Conservation (phyloP, 1,140 invertebrate genomes). For the Diplogasteroides magnus region DNA sequence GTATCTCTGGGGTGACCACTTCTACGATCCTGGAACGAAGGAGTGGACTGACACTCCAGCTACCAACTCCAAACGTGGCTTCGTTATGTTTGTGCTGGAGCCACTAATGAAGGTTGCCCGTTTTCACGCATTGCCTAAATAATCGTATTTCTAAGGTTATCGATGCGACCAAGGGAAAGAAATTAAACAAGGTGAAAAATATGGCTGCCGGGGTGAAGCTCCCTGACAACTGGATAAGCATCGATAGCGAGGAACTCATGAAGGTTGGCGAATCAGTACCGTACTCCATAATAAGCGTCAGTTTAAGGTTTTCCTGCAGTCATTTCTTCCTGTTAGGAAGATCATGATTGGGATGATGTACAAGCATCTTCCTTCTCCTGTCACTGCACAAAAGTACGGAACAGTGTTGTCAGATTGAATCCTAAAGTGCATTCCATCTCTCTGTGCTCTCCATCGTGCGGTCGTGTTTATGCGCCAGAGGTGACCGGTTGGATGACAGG, state of each 20-base stretch:
- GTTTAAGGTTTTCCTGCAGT: constrained; percentile 84
- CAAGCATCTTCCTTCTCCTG: constrained; percentile 96
- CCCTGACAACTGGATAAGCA: constrained; percentile 87
- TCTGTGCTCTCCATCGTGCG: too few species aligned
- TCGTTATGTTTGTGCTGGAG: constrained; percentile 95
- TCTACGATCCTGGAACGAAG: constrained; percentile 93
- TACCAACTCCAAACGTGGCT: constrained; percentile 80
- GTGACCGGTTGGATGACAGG: too few species aligned
- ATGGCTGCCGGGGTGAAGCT: constrained; percentile 81
- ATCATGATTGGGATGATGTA: constrained; percentile 99
- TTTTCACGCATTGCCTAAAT: background rate
- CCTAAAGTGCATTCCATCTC: too few species aligned
- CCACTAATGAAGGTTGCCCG: constrained; percentile 82
- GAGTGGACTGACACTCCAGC: constrained; percentile 92
- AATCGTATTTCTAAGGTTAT: constrained; percentile 65
- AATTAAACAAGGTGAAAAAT: constrained; percentile 82
- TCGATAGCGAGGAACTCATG: constrained; percentile 65
- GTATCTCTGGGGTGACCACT: constrained; percentile 84
- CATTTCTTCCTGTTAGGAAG: constrained; percentile 97
- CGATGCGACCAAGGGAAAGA: constrained; percentile 93
- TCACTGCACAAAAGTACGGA: constrained; percentile 97
- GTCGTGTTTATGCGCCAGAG: too few species aligned
- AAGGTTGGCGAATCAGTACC: constrained; percentile 69
- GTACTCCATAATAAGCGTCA: background rate
- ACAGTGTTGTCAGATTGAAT: too few species aligned